Base-by-base conservation (phyloP, 2,888 invertebrate species). In the Drosophila lacicola region DNA sequence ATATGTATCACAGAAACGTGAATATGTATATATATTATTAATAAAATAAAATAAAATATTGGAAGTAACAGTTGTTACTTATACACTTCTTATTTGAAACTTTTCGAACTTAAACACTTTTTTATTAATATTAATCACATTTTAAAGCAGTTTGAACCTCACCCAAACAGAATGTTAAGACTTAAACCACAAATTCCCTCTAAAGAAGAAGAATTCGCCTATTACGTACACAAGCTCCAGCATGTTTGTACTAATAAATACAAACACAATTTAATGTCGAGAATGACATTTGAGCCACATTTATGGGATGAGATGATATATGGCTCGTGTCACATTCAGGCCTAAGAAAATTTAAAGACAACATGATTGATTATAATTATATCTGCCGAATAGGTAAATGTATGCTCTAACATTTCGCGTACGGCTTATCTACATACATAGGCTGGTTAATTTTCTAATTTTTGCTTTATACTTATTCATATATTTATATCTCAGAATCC, bases 311-410 rank as follows among this genome's bases (percentile, higher is more conserved):
- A 11, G 29, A 49, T 55, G 10, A 55, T 36, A 14, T 34, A 13
- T 34, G 8, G 14, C 14, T 2, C 14, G 13, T 54, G 33, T 25
- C 25, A 36, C 5, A n/a, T 14, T 19, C 11, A 11, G 47, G 25
- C 21, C 21, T 9, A 25, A 13, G 14, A 9, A 49, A 25, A 56
- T 50, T 37, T 36, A 17, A 4, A 29, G 13, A 0, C 6, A 34
- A 36, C n/a, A 21, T 46, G 45, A 61, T 61, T 57, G 45, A 57
- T 57, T 19, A 19, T 14, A 37, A 55, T 36, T 21, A 14, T 14
- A 34, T 19, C 29, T 8, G 4, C 1, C 19, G 9, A 14, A 57
- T 21, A 21, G 1, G 11, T 25, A 10, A 4, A 17, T 5, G 4
- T 17, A 19, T 44, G 36, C 10, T 1, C 4, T 13, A 1, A 9